Evolutionary conservation across 1,140 invertebrate species (phyloP), one percentile per base, ranked within the genome.

Genomic region (Leptinotarsa texana): DNA sequence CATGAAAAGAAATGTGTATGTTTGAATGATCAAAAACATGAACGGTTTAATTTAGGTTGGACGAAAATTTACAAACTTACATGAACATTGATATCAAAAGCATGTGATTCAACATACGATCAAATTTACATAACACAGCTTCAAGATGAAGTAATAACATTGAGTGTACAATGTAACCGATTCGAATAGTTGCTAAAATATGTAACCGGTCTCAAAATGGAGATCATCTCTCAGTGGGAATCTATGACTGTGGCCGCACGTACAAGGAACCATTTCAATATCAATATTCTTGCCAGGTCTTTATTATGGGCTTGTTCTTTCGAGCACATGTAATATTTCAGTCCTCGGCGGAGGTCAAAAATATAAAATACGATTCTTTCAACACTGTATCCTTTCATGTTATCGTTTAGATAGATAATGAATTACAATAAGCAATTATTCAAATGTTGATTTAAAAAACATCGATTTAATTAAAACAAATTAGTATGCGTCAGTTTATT

Each of bases 301-400:
- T 57, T 57, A 57, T 57, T 57, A 57, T 57, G 51, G 51, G 51
- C 51, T 57, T 57, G 51, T 57, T 57, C 51, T 57, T 18, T 57
- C 17, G 13, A 57, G 15, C 51, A 57, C n/a, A 57, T 57, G 51
- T 57, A 57, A 57, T 57, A 57, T 17, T 57, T 57, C 51, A 57
- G n/a, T 57, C 51, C 51, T 57, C 51, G 6, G 15, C n/a, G 51
- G 51, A 57, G 51, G 51, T 57, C 51, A 57, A 57, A 57, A 57
- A 57, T 57, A 57, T 57, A 57, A 57, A 57, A 57, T 57, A 57
- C 51, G 51, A 57, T 57, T 57, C 51, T 57, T 57, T 57, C 51
- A 57, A 57, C 51, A 57, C 51, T 18, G 51, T 42, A 11, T 42
- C 33, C 33, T 42, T 57, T 57, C 51, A 57, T 57, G 51, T 18